Evolutionary conservation across 2,888 invertebrate genomes (phyloP), one percentile per base, ranked within the genome.

Genomic region (Ecdyonurus torrentis): DNA sequence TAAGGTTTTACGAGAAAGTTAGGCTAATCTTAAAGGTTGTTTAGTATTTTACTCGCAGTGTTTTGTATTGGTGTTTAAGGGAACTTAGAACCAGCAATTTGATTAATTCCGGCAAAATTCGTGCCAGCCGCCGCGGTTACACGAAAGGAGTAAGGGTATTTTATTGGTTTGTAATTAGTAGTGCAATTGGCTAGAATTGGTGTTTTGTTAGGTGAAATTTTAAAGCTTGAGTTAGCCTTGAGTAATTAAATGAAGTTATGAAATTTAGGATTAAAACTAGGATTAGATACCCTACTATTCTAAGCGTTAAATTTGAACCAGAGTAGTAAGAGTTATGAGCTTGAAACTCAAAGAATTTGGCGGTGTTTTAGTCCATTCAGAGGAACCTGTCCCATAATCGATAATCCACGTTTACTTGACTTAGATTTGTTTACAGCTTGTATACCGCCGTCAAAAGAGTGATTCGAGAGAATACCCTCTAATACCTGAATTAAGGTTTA

Each of bases 81-180:
- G 76, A 79, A 78, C 79, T 75, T 80, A 79, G 78, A 80, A 77
- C 79, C 81, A 81, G 79, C 75, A 77, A 80, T 79, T 76, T 75
- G 70, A 70, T 71, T 74, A 81, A 76, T 79, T 79, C 76, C 79
- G 77, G 80, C 78, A 73, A 80, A 82, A 77, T 79, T 81, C 81
- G 82, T 82, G 82, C 82, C 82, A 84, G 83, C 83, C 82, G 79
- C 79, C 79, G 83, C 83, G 83, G 81, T 83, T 83, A 83, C 70
- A 81, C 83, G 80, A 78, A 77, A 77, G 71, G 78, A 78, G 73
- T 67, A 77, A 77, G 74, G 78, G 74, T 80, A 79, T 78, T 77
- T 76, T 77, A 73, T 79, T 75, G 73, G 73, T 73, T 68, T 69
- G 71, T 74, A 76, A 73, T 74, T 66, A 74, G 70, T 74, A 71